Evolutionary conservation across 2,888 invertebrate species (phyloP).

Genomic region (Eupithecia centaureata): DNA sequence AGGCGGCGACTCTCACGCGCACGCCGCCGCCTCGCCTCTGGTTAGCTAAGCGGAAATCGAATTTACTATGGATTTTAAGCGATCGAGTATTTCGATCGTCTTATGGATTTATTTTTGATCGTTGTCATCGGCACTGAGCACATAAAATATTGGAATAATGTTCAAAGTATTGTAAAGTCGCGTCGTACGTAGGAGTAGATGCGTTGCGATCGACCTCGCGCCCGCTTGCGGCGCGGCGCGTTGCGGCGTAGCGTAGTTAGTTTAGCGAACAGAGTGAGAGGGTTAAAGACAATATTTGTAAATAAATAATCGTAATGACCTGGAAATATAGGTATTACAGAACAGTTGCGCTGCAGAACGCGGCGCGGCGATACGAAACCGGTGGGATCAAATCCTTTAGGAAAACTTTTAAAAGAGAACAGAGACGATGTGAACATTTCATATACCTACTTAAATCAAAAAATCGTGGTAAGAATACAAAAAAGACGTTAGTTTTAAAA

Average conservation of each 20-base stretch:
- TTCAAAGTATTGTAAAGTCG: conserved; percentile 62
- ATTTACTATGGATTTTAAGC: conserved; percentile 83
- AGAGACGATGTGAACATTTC: conserved; percentile 72
- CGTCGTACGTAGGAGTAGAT: conserved; percentile 57
- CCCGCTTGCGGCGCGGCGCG: conserved; percentile 63
- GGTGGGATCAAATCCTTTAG: conserved; percentile 85
- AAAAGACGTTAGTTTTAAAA: conserved; percentile 81
- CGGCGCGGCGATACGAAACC: conserved; percentile 78
- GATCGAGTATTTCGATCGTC: conserved; percentile 74
- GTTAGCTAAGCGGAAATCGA: conserved; percentile 79
- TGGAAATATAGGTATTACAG: conserved; percentile 77
- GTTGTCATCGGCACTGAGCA: conserved; percentile 70
- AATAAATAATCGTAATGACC: conserved; percentile 82
- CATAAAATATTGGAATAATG: conserved; percentile 67
- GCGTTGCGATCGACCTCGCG: conserved; percentile 76
- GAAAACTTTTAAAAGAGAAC: conserved; percentile 78
- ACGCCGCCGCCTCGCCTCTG: conserved; percentile 41
- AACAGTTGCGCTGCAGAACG: conserved; percentile 59
- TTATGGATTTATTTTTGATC: conserved; percentile 70
- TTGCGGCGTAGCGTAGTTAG: conserved; percentile 77
- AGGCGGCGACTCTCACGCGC: conserved; percentile 57
- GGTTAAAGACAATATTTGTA: conserved; percentile 85
- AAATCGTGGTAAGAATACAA: conserved; percentile 74
- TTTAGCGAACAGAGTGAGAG: conserved; percentile 83
- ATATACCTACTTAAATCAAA: conserved; percentile 65